Evolutionary conservation across 2,888 invertebrate genomes (phyloP).

Genomic region (Mellilla xanthometata): DNA sequence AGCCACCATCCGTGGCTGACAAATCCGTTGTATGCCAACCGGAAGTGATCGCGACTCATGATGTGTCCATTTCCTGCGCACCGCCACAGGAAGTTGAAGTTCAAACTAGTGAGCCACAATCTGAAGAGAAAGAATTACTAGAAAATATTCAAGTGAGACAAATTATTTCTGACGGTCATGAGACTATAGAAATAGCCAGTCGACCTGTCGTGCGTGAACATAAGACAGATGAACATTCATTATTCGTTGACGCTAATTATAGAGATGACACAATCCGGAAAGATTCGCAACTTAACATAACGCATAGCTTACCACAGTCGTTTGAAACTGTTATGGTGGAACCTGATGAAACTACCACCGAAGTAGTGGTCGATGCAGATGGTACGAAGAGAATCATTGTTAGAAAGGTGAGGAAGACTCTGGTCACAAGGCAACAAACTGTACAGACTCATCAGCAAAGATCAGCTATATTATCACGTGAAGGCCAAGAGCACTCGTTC

Average conservation of each 20-base stretch:
- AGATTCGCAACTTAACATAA: constrained; percentile 87
- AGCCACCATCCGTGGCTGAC: constrained; percentile 62
- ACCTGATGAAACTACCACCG: constrained; percentile 92
- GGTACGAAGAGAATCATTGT: constrained; percentile 91
- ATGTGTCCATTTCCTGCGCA: constrained; percentile 78
- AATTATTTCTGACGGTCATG: constrained; percentile 84
- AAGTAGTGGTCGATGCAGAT: constrained; percentile 90
- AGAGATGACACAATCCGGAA: constrained; percentile 77
- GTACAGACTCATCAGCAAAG: constrained; percentile 84
- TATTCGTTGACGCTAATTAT: constrained; percentile 89
- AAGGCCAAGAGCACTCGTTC: constrained; percentile 84
- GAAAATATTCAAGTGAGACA: constrained; percentile 87
- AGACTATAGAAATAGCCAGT: constrained; percentile 88
- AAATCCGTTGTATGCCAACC: constrained; percentile 71
- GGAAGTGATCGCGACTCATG: constrained; percentile 61
- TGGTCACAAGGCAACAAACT: constrained; percentile 85
- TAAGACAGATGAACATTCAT: constrained; percentile 81
- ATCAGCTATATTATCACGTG: constrained; percentile 78
- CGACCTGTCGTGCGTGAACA: constrained; percentile 78
- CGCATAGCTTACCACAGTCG: constrained; percentile 87
- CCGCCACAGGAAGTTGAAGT: constrained; percentile 83
- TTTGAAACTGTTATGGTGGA: constrained; percentile 92
- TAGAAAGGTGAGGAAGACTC: constrained; percentile 86
- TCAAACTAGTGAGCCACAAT: constrained; percentile 81
- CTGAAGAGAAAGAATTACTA: constrained; percentile 71